Evolutionary conservation across 2,113 vertebrate species (phyloP), one percentile per base, ranked within the genome.

Genomic region (Chaetorhynchus papuensis): DNA sequence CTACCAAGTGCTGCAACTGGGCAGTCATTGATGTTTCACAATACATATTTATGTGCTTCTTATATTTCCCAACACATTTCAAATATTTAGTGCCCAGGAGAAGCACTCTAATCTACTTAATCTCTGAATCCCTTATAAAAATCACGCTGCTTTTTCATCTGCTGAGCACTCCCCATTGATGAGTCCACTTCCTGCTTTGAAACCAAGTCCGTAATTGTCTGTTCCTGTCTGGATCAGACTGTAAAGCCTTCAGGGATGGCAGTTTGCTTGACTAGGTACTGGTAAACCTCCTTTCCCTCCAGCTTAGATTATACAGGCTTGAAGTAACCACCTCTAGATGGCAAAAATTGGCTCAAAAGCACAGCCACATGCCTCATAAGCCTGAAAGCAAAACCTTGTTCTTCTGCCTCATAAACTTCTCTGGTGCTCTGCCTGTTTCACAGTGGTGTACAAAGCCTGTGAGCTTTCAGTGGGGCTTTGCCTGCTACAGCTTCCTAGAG

Each of bases 121-220:
- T 83, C 61, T 76, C 42, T 45, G 61, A 87, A 91, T 87, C 50
- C 33, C 42, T 37, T 84, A 50, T 71, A 87, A 87, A 94, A 94
- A 61, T 90, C 37, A 24, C 37, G 23, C 49, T 88, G 53, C 65
- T 80, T 95, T 87, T 94, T 89, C 72, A 87, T 87, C 76, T 93
- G 24, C 74, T 82, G 56, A 92, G 64, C 61, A 50, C 28, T 91
- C 86, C 65, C 10, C 5, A 7, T 91, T 84, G 42, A 78, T 65
- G 81, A 87, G 31, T 72, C 81, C 42, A 23, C 74, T 95, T 96
- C 84, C 94, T 96, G 78, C 93, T 93, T 84, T 83, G 66, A 82
- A 94, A 83, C 63, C 27, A 42, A 85, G 50, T 83, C 82, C n/a
- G 12, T 94, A 91, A 91, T 93, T 95, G 87, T 91, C 92, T 89